Conservation (phyloP, 2,113 vertebrate species). For the Brienomyrus longianalis region DNA sequence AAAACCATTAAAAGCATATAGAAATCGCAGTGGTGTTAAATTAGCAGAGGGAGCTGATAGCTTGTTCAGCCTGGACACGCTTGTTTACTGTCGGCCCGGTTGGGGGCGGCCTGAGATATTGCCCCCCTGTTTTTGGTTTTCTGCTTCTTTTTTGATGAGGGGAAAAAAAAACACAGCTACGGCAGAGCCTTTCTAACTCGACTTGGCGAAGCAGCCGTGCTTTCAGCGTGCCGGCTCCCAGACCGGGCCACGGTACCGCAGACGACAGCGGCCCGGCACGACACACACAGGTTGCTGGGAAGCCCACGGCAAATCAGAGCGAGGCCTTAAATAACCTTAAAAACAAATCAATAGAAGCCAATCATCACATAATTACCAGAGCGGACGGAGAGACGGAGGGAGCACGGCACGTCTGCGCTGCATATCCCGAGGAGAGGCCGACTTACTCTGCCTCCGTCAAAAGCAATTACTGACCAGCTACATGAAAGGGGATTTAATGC, state of each 20-base stretch:
- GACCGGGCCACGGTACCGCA: neutral
- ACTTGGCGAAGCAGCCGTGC: neutral
- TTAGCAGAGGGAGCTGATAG: neutral
- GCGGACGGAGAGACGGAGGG: neutral
- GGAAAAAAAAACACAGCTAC: neutral
- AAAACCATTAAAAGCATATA: neutral
- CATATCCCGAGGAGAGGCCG: neutral
- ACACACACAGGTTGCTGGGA: neutral
- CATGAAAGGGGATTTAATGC: slow-evolving; percentile 18
- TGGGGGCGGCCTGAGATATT: neutral
- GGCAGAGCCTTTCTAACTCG: neutral
- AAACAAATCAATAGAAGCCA: slow-evolving; percentile 14
- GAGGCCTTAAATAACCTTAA: neutral
- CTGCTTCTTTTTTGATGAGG: neutral
- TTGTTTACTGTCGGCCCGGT: neutral
- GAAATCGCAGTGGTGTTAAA: neutral
- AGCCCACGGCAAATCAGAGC: neutral
- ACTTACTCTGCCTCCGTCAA: neutral
- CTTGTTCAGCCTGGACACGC: neutral
- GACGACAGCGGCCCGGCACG: neutral
- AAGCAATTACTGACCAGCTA: slow-evolving; percentile 6
- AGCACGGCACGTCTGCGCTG: neutral
- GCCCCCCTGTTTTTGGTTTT: neutral
- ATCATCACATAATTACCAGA: neutral
- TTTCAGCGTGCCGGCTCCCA: neutral